Conservation (phyloP, 2,797 vertebrate genomes). For the Syngnathus acus region DNA sequence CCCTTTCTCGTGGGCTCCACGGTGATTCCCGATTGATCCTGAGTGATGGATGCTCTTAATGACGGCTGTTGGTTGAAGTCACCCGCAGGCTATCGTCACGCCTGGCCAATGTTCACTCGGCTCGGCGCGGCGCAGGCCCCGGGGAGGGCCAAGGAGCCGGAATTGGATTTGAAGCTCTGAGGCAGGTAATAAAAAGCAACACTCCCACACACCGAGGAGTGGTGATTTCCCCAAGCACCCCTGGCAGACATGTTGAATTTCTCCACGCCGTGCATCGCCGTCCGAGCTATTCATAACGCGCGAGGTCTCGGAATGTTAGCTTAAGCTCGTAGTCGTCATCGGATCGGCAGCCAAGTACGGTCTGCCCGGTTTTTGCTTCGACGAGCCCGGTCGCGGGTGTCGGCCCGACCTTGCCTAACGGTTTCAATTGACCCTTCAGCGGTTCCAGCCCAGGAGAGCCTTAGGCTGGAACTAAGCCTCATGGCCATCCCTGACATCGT, state of each 20-base stretch:
- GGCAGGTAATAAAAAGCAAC: slow-evolving; percentile 76
- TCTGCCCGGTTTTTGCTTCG: neutral
- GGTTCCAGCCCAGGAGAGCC: slow-evolving; percentile 41
- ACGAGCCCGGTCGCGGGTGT: slow-evolving; percentile 36
- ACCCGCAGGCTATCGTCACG: slow-evolving; percentile 57
- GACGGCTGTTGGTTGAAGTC: slow-evolving; percentile 68
- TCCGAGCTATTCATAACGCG: slow-evolving; percentile 62
- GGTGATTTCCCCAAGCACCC: slow-evolving; percentile 75
- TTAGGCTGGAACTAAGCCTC: slow-evolving; percentile 56
- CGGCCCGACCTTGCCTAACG: slow-evolving; percentile 42
- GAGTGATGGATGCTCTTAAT: slow-evolving; percentile 63
- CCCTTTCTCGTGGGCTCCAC: slow-evolving; percentile 32
- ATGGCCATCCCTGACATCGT: slow-evolving; percentile 17
- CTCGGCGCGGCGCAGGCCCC: slow-evolving; percentile 56
- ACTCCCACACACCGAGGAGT: slow-evolving; percentile 72
- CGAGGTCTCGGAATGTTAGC: slow-evolving; percentile 41
- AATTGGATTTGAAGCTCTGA: slow-evolving; percentile 77
- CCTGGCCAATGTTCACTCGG: slow-evolving; percentile 55
- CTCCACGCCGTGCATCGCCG: slow-evolving; percentile 62
- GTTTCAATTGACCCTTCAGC: slow-evolving; percentile 53
- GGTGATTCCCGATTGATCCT: slow-evolving; percentile 42
- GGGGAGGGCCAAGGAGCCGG: slow-evolving; percentile 66
- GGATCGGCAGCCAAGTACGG: slow-evolving; percentile 23
- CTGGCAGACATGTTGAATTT: slow-evolving; percentile 70
- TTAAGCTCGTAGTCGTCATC: slow-evolving; percentile 57